Evolutionary conservation across 2,888 invertebrate genomes (phyloP).

Genomic region (Cataglyphis rosenhaueri): DNA sequence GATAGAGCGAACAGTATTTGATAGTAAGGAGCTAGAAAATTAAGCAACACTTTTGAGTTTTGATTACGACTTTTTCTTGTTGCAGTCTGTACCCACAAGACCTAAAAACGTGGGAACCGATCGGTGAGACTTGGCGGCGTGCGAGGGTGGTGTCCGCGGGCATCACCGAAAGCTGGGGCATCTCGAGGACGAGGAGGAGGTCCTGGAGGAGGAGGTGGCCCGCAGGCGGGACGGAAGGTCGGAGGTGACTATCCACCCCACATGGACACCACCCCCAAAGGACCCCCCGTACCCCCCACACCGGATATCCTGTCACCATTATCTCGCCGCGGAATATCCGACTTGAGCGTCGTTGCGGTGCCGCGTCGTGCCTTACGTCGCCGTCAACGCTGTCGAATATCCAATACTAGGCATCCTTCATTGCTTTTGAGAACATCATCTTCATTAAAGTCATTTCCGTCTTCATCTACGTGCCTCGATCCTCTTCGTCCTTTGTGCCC

Average conservation of each 20-base stretch:
- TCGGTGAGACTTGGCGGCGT: slow-evolving; percentile 64
- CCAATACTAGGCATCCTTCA: slow-evolving; percentile 39
- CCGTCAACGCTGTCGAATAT: slow-evolving; percentile 61
- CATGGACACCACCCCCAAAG: slow-evolving; percentile 84
- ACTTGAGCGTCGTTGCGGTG: slow-evolving; percentile 74
- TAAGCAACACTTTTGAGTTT: not conserved
- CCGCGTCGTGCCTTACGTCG: slow-evolving; percentile 50
- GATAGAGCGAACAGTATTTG: not conserved
- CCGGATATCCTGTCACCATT: slow-evolving; percentile 79
- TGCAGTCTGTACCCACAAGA: slow-evolving; percentile 72
- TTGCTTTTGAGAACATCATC: slow-evolving; percentile 35
- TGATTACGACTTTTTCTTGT: slow-evolving; percentile 44
- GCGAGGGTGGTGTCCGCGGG: slow-evolving; percentile 71
- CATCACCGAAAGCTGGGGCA: slow-evolving; percentile 77
- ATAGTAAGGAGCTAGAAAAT: not conserved
- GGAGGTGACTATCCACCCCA: slow-evolving; percentile 84
- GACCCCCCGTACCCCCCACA: slow-evolving; percentile 79
- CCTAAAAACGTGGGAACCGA: slow-evolving; percentile 70
- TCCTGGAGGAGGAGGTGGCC: slow-evolving; percentile 75
- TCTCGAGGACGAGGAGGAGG: slow-evolving; percentile 74
- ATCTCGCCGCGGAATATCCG: slow-evolving; percentile 79
- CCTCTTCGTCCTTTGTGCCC: slow-evolving; percentile 44
- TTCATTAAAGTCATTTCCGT: slow-evolving; percentile 48
- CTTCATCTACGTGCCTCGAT: slow-evolving; percentile 68
- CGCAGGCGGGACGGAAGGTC: slow-evolving; percentile 71